Evolutionary conservation across 2,113 vertebrate genomes (phyloP).

Genomic region (Nanorana parkeri): DNA sequence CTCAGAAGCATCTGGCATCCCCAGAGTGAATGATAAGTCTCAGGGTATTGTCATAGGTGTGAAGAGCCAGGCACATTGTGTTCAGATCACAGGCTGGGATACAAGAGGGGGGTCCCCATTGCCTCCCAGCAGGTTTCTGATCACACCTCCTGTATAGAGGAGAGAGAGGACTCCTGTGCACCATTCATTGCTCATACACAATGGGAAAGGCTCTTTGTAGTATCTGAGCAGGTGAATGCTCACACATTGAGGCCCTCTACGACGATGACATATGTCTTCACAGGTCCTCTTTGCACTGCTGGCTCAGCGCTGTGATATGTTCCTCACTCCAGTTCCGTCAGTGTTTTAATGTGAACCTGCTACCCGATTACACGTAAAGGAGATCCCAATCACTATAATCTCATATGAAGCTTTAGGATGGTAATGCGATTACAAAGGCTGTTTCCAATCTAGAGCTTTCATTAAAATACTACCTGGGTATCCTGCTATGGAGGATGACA

Average conservation of each 20-base stretch:
- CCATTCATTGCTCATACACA: not conserved
- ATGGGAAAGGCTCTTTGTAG: no score
- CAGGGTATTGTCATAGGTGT: conserved; percentile 4
- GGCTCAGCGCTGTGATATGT: not conserved
- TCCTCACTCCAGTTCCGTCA: not conserved
- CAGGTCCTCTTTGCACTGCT: not conserved
- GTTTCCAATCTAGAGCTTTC: no score
- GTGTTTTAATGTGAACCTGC: not conserved
- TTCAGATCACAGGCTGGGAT: not conserved
- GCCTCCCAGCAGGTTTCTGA: not conserved
- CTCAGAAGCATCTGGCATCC: not conserved
- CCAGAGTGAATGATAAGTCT: not conserved
- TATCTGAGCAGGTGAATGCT: no score
- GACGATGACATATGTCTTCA: not conserved
- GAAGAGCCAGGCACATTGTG: not conserved
- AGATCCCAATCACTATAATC: no score
- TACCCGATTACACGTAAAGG: no score
- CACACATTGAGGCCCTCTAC: not conserved
- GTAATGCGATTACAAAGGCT: no score
- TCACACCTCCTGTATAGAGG: not conserved
- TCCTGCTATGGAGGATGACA: no score
- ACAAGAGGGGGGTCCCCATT: no score
- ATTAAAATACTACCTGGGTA: no score
- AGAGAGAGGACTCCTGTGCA: not conserved
- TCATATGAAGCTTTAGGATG: no score